Base-by-base conservation (phyloP, 2,113 vertebrate species). In the Puffinus mauretanicus region DNA sequence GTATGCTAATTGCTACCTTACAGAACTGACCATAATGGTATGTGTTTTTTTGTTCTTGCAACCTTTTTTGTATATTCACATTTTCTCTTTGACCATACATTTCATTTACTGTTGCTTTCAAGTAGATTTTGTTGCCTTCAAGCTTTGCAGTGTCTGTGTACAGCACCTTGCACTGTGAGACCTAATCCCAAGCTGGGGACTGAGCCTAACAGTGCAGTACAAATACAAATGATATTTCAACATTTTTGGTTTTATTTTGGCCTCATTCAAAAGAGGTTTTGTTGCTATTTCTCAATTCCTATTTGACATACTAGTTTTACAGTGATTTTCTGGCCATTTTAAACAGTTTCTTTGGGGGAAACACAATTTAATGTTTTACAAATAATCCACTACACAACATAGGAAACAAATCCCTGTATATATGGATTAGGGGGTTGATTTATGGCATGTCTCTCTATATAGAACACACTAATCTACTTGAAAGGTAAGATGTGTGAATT, bases 1-100 rank as follows among this genome's bases (percentile, higher is more conserved):
- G 64, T 64, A 86, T 82, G 82, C n/a, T 95, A 86, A 88, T 77
- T 95, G 76, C 82, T 86, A 25, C 80, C 65, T 93, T 77, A 18
- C 83, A 82, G 88, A 75, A 40, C n/a, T 57, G 75, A 16, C 79
- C 38, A 15, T 38, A 88, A 57, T 40, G 34, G 46, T 38, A 27
- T 38, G 42, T 32, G 22, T 1, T 8, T 70, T 51, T 51, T 36
- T 34, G 29, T 42, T 66, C 82, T n/a, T 64, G 57, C n/a, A 92
- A 6, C 51, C 26, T 91, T 90, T 40, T 88, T 42, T n/a, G 42
- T 83, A 13, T 55, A 58, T 61, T 69, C 10, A 20, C 0, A 0
- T 87, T 79, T 91, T 62, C 27, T 81, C 34, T 55, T 86, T 93
- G 62, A 51, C 47, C 24, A 4, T 51, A 20, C 20, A 44, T 70